Evolutionary conservation across 2,888 invertebrate genomes (phyloP).

Genomic region (Acleris emargana): DNA sequence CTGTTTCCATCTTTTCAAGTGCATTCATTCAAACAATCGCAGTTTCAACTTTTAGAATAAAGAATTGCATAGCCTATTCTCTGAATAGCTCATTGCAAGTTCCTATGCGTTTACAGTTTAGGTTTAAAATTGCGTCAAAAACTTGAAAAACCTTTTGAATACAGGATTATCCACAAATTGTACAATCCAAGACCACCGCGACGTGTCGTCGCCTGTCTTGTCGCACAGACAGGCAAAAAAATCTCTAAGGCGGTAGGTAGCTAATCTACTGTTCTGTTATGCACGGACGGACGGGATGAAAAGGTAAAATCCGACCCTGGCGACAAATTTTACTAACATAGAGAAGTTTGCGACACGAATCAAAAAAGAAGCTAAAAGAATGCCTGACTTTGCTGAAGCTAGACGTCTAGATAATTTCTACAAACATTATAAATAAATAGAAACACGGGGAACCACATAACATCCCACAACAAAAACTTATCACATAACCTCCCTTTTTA

Average conservation of each 20-base stretch:
- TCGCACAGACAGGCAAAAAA: slow-evolving; percentile 19
- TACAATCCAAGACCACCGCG: slow-evolving; percentile 33
- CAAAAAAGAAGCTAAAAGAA: neutral
- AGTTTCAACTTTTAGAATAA: slow-evolving; percentile 19
- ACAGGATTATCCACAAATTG: slow-evolving; percentile 31
- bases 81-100: neutral
- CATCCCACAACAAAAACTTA: too few species aligned
- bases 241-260: slow-evolving; percentile 12
- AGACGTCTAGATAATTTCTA: too few species aligned
- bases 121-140: slow-evolving; percentile 19
- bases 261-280: slow-evolving; percentile 18
- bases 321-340: neutral
- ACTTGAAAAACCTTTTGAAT: slow-evolving; percentile 23
- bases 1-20: slow-evolving; percentile 28
- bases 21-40: slow-evolving; percentile 26
- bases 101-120: neutral
- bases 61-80: slow-evolving; percentile 18
- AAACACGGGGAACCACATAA: too few species aligned
- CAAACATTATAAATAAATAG: too few species aligned
- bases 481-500: too few species aligned
- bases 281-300: slow-evolving; percentile 15
- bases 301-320: neutral
- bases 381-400: too few species aligned
- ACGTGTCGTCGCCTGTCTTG: slow-evolving; percentile 12
- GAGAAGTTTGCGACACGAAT: neutral